Base-by-base conservation (phyloP, 2,113 vertebrate species). In the Speoplatyrhinus poulsoni region DNA sequence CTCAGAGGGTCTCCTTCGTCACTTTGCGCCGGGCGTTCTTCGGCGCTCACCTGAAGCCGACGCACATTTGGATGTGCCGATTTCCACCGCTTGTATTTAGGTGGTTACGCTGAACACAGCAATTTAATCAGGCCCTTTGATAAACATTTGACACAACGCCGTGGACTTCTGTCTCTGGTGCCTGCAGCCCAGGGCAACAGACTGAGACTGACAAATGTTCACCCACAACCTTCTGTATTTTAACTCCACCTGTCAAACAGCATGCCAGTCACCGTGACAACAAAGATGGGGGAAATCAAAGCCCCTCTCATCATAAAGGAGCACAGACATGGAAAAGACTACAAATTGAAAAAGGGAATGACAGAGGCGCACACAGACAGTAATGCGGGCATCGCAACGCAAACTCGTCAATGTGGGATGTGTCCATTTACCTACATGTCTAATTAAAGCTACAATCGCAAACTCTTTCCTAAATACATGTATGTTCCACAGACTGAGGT, bases 71-170 rank as follows among this genome's bases (percentile, higher is more conserved):
- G 77, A 65, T 69, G 52, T 63, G 16, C n/a, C 67, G 70, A 70
- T 80, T 83, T 76, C 73, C 65, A 62, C 66, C 76, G 62, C 46
- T 72, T 66, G 50, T 36, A 33, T 64, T 77, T 76, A 79, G 60
- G 70, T 82, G 78, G 70, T 82, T 86, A 85, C 82, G 70, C 74
- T 48, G 87, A 92, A 88, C 82, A 86, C 83, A 87, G 86, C 85
- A 80, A 88, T 87, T 85, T 92, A 93, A 93, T 93, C 89, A 91
- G 89, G 71, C 75, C 86, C 92, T 93, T 93, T 93, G 92, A 93
- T 92, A 90, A 93, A 91, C 90, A 91, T 90, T 92, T 92, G 91
- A 89, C 89, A 92, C 89, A 84, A 91, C 89, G 86, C 85, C 85
- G 78, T 84, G 89, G 89, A 88, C 85, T 92, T 85, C 86, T 89